phyloP scores from a whole-genome alignment of 2,113 vertebrate genomes.

The Synchiropus splendidus region DNA sequence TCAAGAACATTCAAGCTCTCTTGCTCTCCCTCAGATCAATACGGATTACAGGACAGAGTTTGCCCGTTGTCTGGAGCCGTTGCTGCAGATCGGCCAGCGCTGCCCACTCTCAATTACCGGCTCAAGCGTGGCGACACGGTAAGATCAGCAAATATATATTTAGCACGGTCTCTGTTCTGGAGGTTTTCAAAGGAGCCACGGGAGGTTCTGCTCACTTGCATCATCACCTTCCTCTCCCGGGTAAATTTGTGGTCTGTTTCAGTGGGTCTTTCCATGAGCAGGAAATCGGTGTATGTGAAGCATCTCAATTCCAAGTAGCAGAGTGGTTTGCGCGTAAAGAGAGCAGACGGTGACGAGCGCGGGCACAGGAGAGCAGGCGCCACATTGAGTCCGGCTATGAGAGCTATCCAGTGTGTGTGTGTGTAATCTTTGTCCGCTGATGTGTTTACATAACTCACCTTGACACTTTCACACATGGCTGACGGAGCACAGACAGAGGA shows the following conservation, averaged over 20 bases:
- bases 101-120: slow-evolving; percentile 49
- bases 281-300: slow-evolving; percentile 16
- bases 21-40: slow-evolving; percentile 71
- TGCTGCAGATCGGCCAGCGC: slow-evolving; percentile 70
- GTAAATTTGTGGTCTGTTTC: neutral
- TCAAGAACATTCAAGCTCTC: no score
- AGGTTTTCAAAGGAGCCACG: no score
- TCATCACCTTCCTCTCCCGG: no score
- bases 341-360: slow-evolving; percentile 24
- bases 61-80: slow-evolving; percentile 77
- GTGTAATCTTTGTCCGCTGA: slow-evolving; percentile 19
- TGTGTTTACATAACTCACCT: slow-evolving; percentile 44
- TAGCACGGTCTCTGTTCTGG: no score
- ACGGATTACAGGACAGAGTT: slow-evolving; percentile 82
- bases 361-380: slow-evolving; percentile 31
- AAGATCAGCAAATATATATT: slow-evolving; percentile 8
- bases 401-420: slow-evolving; percentile 29
- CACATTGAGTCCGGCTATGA: slow-evolving; percentile 37
- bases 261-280: slow-evolving; percentile 20
- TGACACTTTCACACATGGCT: neutral
- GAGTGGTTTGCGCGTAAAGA: slow-evolving; percentile 29
- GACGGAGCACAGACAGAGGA: no score
- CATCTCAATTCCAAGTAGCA: slow-evolving; percentile 31
- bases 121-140: slow-evolving; percentile 31
- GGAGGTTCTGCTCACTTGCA: no score